Evolutionary conservation across 2,888 invertebrate genomes (phyloP), one percentile per base, ranked within the genome.

Genomic region (Odontocerum albicorne): DNA sequence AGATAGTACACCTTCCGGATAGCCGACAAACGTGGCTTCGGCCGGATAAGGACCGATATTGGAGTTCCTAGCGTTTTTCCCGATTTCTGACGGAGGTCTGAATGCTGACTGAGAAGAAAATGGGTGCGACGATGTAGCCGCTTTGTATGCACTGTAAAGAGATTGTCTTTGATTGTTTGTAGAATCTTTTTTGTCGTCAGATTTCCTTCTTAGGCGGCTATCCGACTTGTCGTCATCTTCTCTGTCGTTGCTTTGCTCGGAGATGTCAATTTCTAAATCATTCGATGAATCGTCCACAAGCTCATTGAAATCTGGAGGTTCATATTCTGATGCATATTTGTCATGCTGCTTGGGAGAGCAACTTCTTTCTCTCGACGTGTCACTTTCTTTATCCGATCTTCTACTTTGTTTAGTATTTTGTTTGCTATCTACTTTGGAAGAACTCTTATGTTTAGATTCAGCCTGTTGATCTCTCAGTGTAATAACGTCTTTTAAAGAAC

Each of bases 21-120:
- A 87, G 0, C 87, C 87, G 1, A 88, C 87, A 65, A 88, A 89
- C 4, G 88, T 84, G 1, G 83, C 87, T 61, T 87, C 85, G n/a
- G 86, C 87, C 1, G 83, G 83, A 64, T 79, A 83, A 0, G 84
- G 83, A 10, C 83, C 83, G 38, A 82, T 67, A 16, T 71, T 75
- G 1, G 79, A 75, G 40, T 73, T 71, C 32, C 72, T 63, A 68
- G 72, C 64, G 58, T 79, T 77, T 64, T 87, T 85, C 53, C 76
- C 71, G 21, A 84, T 82, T 64, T 87, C 86, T 12, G 81, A 78
- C 2, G 86, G 90, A 7, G 90, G 90, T 66, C 90, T 85, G 67
- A 92, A 91, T 1, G 91, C 90, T 0, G 91, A 90, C 45, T 86
- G 84, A 19, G 86, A 83, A 2, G 88, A 86, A 66, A 87, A 88